A percentile compares a stretch with the other conserved stretches of the same genome.
Conservation (phyloP, 2,888 invertebrate species). For the Nemoura dubitans region DNA sequence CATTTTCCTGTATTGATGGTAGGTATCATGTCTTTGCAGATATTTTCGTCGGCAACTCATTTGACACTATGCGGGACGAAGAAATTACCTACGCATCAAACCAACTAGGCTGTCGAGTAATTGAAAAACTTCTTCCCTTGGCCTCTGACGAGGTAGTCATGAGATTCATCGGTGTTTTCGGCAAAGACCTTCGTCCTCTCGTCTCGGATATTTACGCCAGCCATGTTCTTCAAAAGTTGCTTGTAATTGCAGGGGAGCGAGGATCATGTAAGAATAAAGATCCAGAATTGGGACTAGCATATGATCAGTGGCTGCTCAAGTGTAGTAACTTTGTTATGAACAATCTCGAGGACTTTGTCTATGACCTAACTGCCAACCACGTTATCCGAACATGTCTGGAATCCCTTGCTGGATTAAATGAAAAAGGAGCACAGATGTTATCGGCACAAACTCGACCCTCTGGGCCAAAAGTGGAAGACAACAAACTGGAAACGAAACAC, state of each 20-base stretch:
- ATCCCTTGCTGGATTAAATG: slow-evolving; percentile 73
- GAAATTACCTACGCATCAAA: slow-evolving; percentile 80
- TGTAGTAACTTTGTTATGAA: slow-evolving; percentile 80
- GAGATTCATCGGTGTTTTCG: slow-evolving; percentile 70
- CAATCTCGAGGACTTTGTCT: slow-evolving; percentile 85
- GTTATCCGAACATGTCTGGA: slow-evolving; percentile 77
- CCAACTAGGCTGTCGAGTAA: slow-evolving; percentile 80
- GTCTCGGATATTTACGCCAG: slow-evolving; percentile 81
- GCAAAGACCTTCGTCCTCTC: slow-evolving; percentile 72
- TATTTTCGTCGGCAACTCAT: slow-evolving; percentile 77
- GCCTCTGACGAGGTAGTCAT: slow-evolving; percentile 71
- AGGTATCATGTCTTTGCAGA: no score
- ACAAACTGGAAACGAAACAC: slow-evolving; percentile 58
- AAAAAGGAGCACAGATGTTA: slow-evolving; percentile 48
- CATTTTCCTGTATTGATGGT: no score
- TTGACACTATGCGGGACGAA: slow-evolving; percentile 74
- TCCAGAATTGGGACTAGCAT: slow-evolving; percentile 55
- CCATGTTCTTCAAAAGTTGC: slow-evolving; percentile 78
- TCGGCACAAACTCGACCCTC: not conserved
- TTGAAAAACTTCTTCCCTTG: slow-evolving; percentile 78
- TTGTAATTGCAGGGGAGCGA: slow-evolving; percentile 56
- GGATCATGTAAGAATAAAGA: not conserved
- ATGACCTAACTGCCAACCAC: slow-evolving; percentile 80
- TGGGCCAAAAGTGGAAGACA: slow-evolving; percentile 43
- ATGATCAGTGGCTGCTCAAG: slow-evolving; percentile 73